Conservation (phyloP, 1,140 invertebrate species). For the Listronotus oregonensis region DNA sequence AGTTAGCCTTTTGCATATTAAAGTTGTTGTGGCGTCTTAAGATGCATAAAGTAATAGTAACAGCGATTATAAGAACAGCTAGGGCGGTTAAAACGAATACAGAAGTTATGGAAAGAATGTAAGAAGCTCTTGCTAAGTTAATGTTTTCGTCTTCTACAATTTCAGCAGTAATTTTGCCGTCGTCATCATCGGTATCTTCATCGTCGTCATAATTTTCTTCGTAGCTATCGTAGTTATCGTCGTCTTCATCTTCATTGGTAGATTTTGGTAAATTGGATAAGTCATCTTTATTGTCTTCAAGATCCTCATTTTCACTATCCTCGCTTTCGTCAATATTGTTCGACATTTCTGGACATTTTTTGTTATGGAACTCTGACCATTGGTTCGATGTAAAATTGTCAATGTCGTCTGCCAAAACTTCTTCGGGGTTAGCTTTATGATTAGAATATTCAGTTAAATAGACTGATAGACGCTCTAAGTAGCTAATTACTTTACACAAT, state of each 20-base stretch:
- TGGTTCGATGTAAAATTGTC: slow-evolving; percentile 27
- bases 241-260: slow-evolving; percentile 43
- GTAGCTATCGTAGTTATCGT: slow-evolving; percentile 48
- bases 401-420: slow-evolving; percentile 29
- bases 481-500: slow-evolving; percentile 64
- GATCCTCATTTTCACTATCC: slow-evolving; percentile 46
- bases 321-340: slow-evolving; percentile 45
- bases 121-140: slow-evolving; percentile 38
- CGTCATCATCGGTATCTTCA: slow-evolving; percentile 47
- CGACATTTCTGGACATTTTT: slow-evolving; percentile 22
- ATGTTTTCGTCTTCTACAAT: slow-evolving; percentile 28
- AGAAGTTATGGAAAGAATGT: slow-evolving; percentile 54
- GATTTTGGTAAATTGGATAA: slow-evolving; percentile 2
- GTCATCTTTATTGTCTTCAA: slow-evolving; percentile 46
- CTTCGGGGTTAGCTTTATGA: slow-evolving; percentile 11
- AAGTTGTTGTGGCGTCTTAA: slow-evolving; percentile 43
- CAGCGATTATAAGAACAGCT: slow-evolving; percentile 52
- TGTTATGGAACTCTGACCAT: slow-evolving; percentile 31
- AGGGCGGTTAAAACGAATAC: slow-evolving; percentile 58
- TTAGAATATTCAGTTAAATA: slow-evolving; percentile 46
- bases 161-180: slow-evolving; percentile 28
- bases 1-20: slow-evolving; percentile 45
- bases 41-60: slow-evolving; percentile 45
- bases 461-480: slow-evolving; percentile 60
- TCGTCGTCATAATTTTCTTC: slow-evolving; percentile 50